Evolutionary conservation across 2,797 vertebrate genomes (phyloP).

Genomic region (Sylvilagus floridanus): DNA sequence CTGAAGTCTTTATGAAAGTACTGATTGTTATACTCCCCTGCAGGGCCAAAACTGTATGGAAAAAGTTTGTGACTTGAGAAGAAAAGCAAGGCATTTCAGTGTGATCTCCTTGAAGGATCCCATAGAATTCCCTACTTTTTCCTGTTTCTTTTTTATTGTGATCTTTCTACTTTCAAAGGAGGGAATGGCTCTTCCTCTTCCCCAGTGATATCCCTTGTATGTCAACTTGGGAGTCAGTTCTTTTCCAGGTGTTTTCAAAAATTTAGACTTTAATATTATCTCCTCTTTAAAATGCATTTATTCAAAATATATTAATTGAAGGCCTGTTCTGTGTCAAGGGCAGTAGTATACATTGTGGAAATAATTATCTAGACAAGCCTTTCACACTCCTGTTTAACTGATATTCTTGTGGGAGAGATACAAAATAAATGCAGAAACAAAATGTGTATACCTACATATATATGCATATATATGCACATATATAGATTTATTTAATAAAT

Average conservation of each 20-base stretch:
- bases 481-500: background rate
- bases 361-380: slow-evolving; percentile 7
- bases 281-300: slow-evolving; percentile 9
- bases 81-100: background rate
- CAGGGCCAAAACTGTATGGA: background rate
- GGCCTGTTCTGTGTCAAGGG: background rate
- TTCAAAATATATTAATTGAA: background rate
- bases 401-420: slow-evolving; percentile 13
- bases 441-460: background rate
- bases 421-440: slow-evolving; percentile 21
- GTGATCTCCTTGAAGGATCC: background rate
- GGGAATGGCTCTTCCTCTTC: background rate
- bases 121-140: background rate
- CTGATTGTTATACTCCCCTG: background rate
- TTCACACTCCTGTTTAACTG: background rate
- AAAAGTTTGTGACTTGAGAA: slow-evolving; percentile 5
- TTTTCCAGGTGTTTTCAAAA: background rate
- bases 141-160: too few relatives aligned
- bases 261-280: background rate
- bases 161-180: background rate
- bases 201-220: background rate
- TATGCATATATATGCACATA: background rate
- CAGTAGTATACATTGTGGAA: background rate
- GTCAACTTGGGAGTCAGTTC: background rate
- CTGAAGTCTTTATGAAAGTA: slow-evolving; percentile 9